Percentiles rank a stretch among this genome's conserved stretches.
Conservation (phyloP, 1,140 invertebrate genomes). For the Agrypnia vestita region DNA sequence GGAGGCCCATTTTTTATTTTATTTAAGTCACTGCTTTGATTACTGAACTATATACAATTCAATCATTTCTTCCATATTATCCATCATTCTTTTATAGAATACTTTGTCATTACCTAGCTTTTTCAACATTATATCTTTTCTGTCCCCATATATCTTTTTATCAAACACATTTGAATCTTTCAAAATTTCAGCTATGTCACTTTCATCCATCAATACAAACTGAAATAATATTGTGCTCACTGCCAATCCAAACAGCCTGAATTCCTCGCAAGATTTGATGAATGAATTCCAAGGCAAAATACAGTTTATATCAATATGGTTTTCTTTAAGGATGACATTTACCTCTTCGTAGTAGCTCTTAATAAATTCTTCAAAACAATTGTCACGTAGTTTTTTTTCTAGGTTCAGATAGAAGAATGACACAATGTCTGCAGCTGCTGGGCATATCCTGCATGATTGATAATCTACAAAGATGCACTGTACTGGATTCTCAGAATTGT, state of each 20-base stretch:
- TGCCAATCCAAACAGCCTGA: constrained; percentile 41
- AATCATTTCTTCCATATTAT: constrained; percentile 48
- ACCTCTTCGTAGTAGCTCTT: constrained; percentile 46
- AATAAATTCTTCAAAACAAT: constrained; percentile 35
- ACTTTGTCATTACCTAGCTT: constrained; percentile 8
- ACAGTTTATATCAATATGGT: constrained; percentile 21
- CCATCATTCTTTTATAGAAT: constrained; percentile 39
- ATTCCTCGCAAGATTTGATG: constrained; percentile 37
- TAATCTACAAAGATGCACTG: constrained; percentile 77
- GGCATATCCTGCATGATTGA: constrained; percentile 73
- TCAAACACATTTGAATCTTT: constrained; percentile 7
- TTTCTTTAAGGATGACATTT: not conserved
- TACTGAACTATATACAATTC: constrained; percentile 27
- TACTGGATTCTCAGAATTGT: constrained; percentile 64
- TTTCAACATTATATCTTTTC: constrained; percentile 28
- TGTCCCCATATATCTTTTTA: constrained; percentile 11
- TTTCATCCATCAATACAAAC: constrained; percentile 38
- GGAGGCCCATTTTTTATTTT: no score
- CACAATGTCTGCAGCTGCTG: constrained; percentile 74
- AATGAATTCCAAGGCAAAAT: constrained; percentile 45
- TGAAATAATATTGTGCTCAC: constrained; percentile 43
- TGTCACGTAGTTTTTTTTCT: constrained; percentile 14
- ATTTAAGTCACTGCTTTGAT: not conserved
- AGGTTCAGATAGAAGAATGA: constrained; percentile 52
- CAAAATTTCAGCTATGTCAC: constrained; percentile 6